These are phyloP conservation scores for Dipodomys spectabilis DNA, from an alignment of 2,113 vertebrate species.

Conservation along the genomic window DNA sequence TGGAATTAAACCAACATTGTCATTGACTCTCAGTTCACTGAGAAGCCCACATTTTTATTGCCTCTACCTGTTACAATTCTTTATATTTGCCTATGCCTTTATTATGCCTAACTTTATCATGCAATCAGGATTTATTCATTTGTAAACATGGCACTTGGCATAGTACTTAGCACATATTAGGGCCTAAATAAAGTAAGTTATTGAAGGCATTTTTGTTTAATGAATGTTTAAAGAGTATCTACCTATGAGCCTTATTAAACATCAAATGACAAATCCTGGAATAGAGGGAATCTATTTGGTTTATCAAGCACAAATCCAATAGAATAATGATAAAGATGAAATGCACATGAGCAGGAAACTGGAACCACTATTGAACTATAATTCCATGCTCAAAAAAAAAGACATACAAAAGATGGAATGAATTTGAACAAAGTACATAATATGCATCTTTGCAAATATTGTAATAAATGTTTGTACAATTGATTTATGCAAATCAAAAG, in stretches of 20 bases:
- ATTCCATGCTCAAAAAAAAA: background rate
- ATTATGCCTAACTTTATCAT: conserved; percentile 34
- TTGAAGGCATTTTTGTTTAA: conserved; percentile 31
- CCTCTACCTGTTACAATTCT: background rate
- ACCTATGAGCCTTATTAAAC: conserved; percentile 16
- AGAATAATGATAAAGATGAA: background rate
- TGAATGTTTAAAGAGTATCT: conserved; percentile 12
- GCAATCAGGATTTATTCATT: conserved; percentile 22
- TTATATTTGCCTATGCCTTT: conserved; percentile 18
- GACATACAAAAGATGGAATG: too few relatives aligned
- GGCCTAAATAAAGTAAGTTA: background rate
- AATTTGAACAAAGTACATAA: too few relatives aligned
- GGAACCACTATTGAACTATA: background rate
- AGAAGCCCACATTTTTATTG: conserved; percentile 40
- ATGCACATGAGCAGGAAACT: background rate
- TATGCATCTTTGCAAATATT: too few relatives aligned
- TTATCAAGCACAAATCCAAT: background rate
- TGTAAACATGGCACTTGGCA: conserved; percentile 10
- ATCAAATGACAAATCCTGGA: background rate
- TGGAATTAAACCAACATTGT: conserved; percentile 54
- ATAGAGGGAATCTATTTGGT: background rate
- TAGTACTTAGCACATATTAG: background rate
- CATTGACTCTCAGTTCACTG: conserved; percentile 6
- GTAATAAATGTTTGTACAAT: too few relatives aligned
- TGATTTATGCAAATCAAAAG: too few relatives aligned